Conservation (phyloP, 2,113 vertebrate genomes). For the Anthoscopus minutus region DNA sequence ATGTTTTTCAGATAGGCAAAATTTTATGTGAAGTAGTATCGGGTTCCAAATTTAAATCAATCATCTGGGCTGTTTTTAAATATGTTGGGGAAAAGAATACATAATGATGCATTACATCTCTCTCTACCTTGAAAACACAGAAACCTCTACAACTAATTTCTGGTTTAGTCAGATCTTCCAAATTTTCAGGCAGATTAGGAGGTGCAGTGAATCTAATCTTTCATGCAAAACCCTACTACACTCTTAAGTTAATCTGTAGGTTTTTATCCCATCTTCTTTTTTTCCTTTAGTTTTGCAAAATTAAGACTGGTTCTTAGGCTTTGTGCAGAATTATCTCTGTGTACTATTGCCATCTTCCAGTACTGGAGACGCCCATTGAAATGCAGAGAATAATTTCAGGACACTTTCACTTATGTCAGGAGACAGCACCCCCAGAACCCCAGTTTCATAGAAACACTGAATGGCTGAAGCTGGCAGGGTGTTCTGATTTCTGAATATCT, state of each 20-base stretch:
- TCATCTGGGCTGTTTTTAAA: neutral
- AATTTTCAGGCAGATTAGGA: neutral
- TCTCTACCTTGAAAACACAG: neutral
- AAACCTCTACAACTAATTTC: neutral
- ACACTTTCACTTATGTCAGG: neutral
- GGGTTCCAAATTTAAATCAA: neutral
- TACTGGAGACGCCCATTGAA: accelerated
- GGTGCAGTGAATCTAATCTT: neutral
- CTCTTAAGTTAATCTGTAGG: neutral
- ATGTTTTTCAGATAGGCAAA: neutral
- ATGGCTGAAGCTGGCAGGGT: neutral
- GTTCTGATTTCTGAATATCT: neutral
- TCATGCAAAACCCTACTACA: neutral
- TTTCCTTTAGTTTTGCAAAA: neutral
- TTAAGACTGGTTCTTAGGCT: neutral
- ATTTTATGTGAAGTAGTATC: neutral
- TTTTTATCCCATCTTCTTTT: neutral
- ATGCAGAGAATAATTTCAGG: neutral
- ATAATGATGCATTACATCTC: neutral
- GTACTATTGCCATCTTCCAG: neutral
- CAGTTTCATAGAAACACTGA: neutral
- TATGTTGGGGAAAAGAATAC: neutral
- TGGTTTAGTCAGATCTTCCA: neutral
- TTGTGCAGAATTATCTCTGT: neutral
- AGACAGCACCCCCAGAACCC: neutral